Conservation (phyloP, 2,888 invertebrate genomes). For the Tenthredo distinguenda region DNA sequence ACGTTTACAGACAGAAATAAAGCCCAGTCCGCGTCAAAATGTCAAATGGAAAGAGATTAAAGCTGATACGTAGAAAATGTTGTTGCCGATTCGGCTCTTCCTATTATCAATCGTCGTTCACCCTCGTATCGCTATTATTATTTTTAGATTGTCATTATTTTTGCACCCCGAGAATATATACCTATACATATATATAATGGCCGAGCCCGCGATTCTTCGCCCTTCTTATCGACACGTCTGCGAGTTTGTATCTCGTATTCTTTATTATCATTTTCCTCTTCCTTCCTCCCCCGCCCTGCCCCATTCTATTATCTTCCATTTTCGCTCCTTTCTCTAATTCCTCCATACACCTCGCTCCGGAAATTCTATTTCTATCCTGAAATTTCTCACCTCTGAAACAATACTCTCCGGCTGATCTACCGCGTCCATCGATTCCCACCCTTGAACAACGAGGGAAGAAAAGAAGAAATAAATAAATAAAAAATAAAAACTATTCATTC, state of each 20-base stretch:
- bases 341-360: too few species aligned
- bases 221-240: not conserved
- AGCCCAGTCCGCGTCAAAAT: not conserved
- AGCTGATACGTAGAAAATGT: slow-evolving; percentile 1
- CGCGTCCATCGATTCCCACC: too few species aligned
- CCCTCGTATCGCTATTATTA: not conserved
- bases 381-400: too few species aligned
- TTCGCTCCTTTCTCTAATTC: too few species aligned
- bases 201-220: not conserved
- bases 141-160: not conserved
- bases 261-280: too few species aligned
- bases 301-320: too few species aligned
- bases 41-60: not conserved
- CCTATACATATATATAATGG: not conserved
- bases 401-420: too few species aligned
- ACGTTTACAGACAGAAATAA: not conserved
- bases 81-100: not conserved
- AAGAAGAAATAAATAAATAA: too few species aligned
- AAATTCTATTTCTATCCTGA: too few species aligned
- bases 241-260: not conserved
- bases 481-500: too few species aligned
- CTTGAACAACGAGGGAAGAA: too few species aligned
- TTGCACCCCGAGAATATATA: not conserved
- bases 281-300: not conserved
- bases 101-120: not conserved